Evolutionary conservation across 1,140 invertebrate genomes (phyloP).

Genomic region (Cheumatopsyche charites): DNA sequence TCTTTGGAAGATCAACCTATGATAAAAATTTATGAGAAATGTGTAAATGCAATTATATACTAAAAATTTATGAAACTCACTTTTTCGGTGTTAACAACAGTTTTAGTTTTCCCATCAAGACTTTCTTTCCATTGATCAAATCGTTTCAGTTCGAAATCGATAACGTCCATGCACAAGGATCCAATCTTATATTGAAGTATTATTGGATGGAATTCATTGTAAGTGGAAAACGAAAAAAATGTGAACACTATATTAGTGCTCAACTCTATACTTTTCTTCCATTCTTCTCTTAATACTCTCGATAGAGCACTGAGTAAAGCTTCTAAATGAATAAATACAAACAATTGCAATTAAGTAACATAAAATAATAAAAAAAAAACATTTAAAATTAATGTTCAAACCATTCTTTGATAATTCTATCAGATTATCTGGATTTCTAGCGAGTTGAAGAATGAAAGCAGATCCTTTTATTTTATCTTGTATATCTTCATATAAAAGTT

Average conservation of each 20-base stretch:
- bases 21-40: conserved; percentile 17
- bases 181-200: conserved; percentile 82
- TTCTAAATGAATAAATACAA: conserved; percentile 65
- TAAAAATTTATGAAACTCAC: conserved; percentile 42
- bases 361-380: conserved; percentile 2
- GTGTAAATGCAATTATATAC: conserved; percentile 23
- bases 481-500: conserved; percentile 95
- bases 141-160: conserved; percentile 91
- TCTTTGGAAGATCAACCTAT: conserved; percentile 63
- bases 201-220: conserved; percentile 92
- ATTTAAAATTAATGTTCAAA: conserved; percentile 54
- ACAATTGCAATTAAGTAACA: background rate
- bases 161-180: conserved; percentile 93
- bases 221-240: conserved; percentile 98
- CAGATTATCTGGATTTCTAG: conserved; percentile 92
- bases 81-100: conserved; percentile 54
- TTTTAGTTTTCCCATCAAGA: conserved; percentile 69
- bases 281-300: conserved; percentile 94
- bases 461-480: conserved; percentile 92
- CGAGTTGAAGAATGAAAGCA: conserved; percentile 87
- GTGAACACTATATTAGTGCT: conserved; percentile 96
- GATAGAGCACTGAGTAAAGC: conserved; percentile 94
- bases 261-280: conserved; percentile 93
- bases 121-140: conserved; percentile 95
- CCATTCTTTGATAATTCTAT: conserved; percentile 92